These are phyloP conservation scores for Cantharis flavilabris DNA, from an alignment of 2,888 invertebrate species.

Conservation along the genomic window DNA sequence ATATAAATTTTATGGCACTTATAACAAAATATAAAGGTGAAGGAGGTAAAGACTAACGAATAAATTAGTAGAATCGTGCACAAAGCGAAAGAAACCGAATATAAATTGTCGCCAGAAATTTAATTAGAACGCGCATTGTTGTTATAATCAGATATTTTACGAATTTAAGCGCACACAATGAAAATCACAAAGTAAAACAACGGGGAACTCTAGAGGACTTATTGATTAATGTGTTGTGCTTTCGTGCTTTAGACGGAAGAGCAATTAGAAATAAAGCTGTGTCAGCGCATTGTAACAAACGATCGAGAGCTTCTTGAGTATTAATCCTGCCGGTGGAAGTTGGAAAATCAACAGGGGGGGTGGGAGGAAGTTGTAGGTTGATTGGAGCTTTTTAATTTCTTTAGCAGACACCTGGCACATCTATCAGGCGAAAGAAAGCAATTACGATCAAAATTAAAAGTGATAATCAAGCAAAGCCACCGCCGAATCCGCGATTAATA, in stretches of 20 bases:
- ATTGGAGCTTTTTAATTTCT: constrained; percentile 23
- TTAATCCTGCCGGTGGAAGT: constrained; percentile 11
- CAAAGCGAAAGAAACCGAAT: constrained; percentile 28
- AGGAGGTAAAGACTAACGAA: constrained; percentile 16
- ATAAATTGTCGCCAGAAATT: constrained; percentile 37
- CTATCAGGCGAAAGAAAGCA: constrained; percentile 11
- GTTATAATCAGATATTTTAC: constrained; percentile 32
- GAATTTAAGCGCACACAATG: constrained; percentile 28
- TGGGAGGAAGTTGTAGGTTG: neutral
- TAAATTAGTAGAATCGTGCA: constrained; percentile 33
- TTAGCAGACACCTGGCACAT: constrained; percentile 22
- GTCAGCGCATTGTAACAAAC: constrained; percentile 30
- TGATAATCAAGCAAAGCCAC: constrained; percentile 34
- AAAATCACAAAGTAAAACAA: constrained; percentile 31
- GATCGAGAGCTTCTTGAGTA: constrained; percentile 25
- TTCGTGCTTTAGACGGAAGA: constrained; percentile 31
- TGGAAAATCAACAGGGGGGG: neutral
- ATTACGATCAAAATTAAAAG: constrained; percentile 26
- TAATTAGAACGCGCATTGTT: constrained; percentile 36
- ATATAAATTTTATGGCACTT: neutral
- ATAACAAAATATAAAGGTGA: constrained; percentile 14
- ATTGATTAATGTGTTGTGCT: constrained; percentile 35
- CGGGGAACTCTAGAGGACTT: constrained; percentile 21
- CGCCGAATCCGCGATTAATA: constrained; percentile 27
- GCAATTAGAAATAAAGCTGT: constrained; percentile 34